Evolutionary conservation across 2,888 invertebrate genomes (phyloP).

Genomic region (Leucoma salicis): DNA sequence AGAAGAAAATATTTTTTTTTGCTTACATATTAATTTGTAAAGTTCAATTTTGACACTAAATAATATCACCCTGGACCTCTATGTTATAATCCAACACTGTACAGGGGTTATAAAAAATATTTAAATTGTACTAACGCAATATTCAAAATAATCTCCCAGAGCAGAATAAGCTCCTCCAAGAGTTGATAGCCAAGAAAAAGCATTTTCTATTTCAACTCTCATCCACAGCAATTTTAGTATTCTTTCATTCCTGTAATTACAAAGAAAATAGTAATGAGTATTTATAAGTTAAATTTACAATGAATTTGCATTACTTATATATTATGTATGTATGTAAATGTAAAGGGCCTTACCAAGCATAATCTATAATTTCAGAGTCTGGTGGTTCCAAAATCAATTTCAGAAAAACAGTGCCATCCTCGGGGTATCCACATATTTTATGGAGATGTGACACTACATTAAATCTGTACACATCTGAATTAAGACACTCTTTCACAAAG

Average conservation of each 20-base stretch:
- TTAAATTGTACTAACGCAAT: slow-evolving; percentile 84
- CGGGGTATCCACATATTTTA: slow-evolving; percentile 42
- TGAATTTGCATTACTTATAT: too few species aligned
- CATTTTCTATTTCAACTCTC: slow-evolving; percentile 89
- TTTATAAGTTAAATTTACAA: too few species aligned
- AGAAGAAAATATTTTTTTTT: too few species aligned
- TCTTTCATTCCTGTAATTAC: slow-evolving; percentile 67
- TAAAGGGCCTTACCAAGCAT: slow-evolving; percentile 83
- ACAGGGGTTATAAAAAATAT: too few species aligned
- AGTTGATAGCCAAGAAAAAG: slow-evolving; percentile 97
- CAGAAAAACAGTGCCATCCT: slow-evolving; percentile 49
- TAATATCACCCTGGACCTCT: too few species aligned
- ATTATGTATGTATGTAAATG: too few species aligned
- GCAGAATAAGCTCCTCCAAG: slow-evolving; percentile 98
- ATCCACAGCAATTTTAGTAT: slow-evolving; percentile 76
- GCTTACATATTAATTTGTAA: too few species aligned
- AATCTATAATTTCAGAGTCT: slow-evolving; percentile 85
- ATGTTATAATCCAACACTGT: too few species aligned
- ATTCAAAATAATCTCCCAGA: slow-evolving; percentile 92
- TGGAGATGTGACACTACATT: slow-evolving; percentile 56
- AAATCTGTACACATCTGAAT: slow-evolving; percentile 54
- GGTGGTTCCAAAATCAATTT: slow-evolving; percentile 81
- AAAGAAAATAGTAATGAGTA: background rate
- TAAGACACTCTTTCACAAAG: slow-evolving; percentile 59
- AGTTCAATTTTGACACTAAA: too few species aligned